Percentiles rank a stretch among this genome's conserved stretches.
Conservation (phyloP, 2,113 vertebrate species). For the Ophthalmolycus amberensis region DNA sequence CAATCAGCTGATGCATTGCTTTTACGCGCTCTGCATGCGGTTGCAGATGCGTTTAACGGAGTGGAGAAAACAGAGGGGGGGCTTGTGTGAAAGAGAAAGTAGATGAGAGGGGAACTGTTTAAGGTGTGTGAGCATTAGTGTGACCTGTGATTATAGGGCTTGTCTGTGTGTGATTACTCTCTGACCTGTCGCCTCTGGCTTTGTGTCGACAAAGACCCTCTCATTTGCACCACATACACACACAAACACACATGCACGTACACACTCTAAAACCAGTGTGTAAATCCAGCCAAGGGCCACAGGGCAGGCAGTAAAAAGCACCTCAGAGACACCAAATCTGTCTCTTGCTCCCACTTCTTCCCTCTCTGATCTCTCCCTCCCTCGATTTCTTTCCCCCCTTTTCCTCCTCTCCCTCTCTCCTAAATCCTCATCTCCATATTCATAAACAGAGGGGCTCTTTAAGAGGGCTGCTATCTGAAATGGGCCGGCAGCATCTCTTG, state of each 20-base stretch:
- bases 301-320: slow-evolving; percentile 63
- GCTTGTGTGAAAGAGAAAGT: slow-evolving; percentile 30
- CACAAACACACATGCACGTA: slow-evolving; percentile 32
- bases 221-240: slow-evolving; percentile 53
- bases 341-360: slow-evolving; percentile 46
- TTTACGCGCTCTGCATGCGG: slow-evolving; percentile 24
- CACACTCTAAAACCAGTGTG: slow-evolving; percentile 62
- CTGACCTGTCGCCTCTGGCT: slow-evolving; percentile 67
- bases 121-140: slow-evolving; percentile 31
- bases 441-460: slow-evolving; percentile 76
- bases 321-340: slow-evolving; percentile 68
- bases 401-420: slow-evolving; percentile 27
- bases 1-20: slow-evolving; percentile 46
- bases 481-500: slow-evolving; percentile 75
- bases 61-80: slow-evolving; percentile 32
- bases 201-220: slow-evolving; percentile 42
- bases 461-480: slow-evolving; percentile 77
- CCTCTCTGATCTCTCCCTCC: slow-evolving; percentile 57
- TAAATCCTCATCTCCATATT: slow-evolving; percentile 84
- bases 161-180: slow-evolving; percentile 62
- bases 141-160: slow-evolving; percentile 51
- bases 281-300: slow-evolving; percentile 72
- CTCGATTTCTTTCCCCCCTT: slow-evolving; percentile 23
- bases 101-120: slow-evolving; percentile 37
- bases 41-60: slow-evolving; percentile 46